A percentile compares a stretch with the other conserved stretches of the same genome.
These are phyloP conservation scores for Cairina moschata DNA, from an alignment of 2,113 vertebrate species.

Conservation along the genomic window DNA sequence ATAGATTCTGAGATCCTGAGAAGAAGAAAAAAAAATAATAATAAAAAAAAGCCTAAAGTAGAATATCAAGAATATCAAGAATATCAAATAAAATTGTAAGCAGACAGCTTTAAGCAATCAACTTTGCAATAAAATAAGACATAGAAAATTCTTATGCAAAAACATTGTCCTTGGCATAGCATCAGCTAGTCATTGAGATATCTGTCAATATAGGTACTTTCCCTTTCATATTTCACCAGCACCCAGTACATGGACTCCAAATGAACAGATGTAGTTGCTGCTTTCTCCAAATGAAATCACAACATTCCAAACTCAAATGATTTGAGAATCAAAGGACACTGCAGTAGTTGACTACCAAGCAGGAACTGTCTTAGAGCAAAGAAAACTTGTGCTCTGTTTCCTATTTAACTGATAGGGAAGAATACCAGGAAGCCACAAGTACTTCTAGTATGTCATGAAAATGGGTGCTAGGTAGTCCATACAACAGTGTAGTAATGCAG, in stretches of 20 bases:
- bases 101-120: neutral
- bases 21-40: no score
- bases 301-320: neutral
- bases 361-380: neutral
- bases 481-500: neutral
- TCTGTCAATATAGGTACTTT: neutral
- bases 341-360: neutral
- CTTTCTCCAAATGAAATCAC: neutral
- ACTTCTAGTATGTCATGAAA: neutral
- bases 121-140: neutral
- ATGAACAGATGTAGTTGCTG: neutral
- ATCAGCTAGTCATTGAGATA: neutral
- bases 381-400: neutral
- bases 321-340: neutral
- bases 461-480: neutral
- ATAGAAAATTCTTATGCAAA: neutral
- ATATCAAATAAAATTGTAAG: neutral
- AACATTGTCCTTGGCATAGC: neutral
- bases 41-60: neutral
- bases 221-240: neutral
- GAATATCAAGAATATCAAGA: neutral
- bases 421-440: neutral
- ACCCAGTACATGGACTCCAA: neutral
- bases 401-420: neutral
- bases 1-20: neutral